A percentile compares a stretch with the other conserved stretches of the same genome.
Evolutionary conservation across 2,113 vertebrate genomes (phyloP).

Genomic region (Cisticola juncidis): DNA sequence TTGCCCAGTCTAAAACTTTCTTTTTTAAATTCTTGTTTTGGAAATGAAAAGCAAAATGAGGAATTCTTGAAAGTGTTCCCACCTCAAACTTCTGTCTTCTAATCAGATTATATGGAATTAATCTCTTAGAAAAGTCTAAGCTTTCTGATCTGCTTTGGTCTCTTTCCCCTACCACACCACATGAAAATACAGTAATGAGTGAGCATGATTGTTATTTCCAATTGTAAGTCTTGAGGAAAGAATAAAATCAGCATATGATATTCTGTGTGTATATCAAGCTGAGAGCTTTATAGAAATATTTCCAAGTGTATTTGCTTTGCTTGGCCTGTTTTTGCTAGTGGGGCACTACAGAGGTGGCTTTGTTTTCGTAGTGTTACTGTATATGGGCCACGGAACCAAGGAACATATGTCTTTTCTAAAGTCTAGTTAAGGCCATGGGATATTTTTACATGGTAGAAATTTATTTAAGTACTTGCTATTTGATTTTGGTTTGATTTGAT

Average conservation of each 20-base stretch:
- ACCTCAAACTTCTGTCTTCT: not conserved
- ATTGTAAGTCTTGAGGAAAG: not conserved
- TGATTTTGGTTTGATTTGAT: not conserved
- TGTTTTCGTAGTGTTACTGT: not conserved
- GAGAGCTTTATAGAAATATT: not conserved
- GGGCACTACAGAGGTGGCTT: not conserved
- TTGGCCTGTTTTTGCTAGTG: not conserved
- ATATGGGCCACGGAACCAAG: not conserved
- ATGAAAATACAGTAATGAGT: not conserved
- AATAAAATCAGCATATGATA: not conserved
- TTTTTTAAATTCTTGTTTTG: not conserved
- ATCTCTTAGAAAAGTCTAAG: not conserved
- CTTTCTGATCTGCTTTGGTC: not conserved
- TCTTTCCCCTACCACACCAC: not conserved
- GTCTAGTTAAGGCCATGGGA: too few relatives aligned
- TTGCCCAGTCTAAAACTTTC: not conserved
- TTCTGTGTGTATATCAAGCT: not conserved
- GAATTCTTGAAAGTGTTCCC: not conserved
- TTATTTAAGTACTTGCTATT: not conserved
- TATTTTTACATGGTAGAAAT: not conserved
- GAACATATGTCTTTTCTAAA: too few relatives aligned
- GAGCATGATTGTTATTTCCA: not conserved
- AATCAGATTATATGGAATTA: not conserved
- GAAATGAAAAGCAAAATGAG: not conserved
- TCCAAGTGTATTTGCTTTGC: not conserved